Evolutionary conservation across 1,140 invertebrate genomes (phyloP), one percentile per base, ranked within the genome.

Genomic region (Tribolium castaneum): DNA sequence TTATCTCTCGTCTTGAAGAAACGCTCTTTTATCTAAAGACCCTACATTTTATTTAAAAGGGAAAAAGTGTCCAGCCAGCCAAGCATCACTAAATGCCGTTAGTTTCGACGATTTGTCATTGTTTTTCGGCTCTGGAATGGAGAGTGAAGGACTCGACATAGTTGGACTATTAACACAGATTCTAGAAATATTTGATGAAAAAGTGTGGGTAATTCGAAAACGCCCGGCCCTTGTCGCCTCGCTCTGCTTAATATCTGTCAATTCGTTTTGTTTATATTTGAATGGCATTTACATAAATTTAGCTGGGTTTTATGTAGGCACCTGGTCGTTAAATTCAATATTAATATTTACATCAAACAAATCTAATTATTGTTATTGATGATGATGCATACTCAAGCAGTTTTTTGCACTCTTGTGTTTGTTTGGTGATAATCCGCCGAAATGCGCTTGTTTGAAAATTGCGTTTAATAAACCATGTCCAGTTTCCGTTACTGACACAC

Each of bases 281-380:
- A 62, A 62, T 62, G 19, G 56, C 56, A 62, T 62, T 62, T n/a
- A 62, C 56, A 62, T 62, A 62, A 54, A 62, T 62, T 62, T 62
- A 25, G 56, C 56, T 9, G 12, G 12, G 16, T 30, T 62, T 62
- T 62, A 62, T 30, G 56, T 62, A 62, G 19, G 9, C 56, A 62
- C 56, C 56, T 62, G 56, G 56, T 62, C 56, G 56, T 30, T 30
- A 22, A 62, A 25, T 62, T 62, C 16, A 62, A 62, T 62, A 30
- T 62, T 62, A 62, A 62, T 62, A 62, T 62, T 62, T 62, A 62
- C 56, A 62, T 62, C 22, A 30, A 62, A 30, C 56, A 62, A 62
- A 62, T 62, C 56, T 30, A 62, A 62, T 62, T 62, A 62, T 62
- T 62, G 56, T 62, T 62, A 62, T 62, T 62, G 56, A 62, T 62